phyloP scores from a whole-genome alignment of 2,888 invertebrate species.

The Helobdella robusta region DNA sequence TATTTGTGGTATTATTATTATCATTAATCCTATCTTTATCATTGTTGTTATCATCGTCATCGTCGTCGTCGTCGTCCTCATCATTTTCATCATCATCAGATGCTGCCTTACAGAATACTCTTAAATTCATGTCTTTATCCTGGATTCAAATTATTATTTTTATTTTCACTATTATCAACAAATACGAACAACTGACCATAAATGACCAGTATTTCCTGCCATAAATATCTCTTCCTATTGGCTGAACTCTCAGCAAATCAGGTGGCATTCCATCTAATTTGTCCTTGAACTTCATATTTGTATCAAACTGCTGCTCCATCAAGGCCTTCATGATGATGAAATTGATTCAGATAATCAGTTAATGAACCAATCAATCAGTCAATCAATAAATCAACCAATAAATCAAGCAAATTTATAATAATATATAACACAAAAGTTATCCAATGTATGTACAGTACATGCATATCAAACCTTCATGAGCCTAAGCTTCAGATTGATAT shows the following conservation, averaged over 20 bases:
- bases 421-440: not conserved
- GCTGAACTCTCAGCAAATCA: slow-evolving; percentile 71
- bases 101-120: not conserved
- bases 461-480: slow-evolving; percentile 28
- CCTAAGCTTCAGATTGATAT: slow-evolving; percentile 74
- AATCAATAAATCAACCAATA: not conserved
- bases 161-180: not conserved
- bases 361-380: not conserved
- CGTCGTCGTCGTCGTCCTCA: too few species aligned
- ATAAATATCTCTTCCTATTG: slow-evolving; percentile 78
- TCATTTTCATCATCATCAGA: not conserved
- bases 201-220: slow-evolving; percentile 91
- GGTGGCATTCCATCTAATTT: slow-evolving; percentile 58
- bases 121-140: slow-evolving; percentile 15
- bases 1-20: too few species aligned
- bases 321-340: slow-evolving; percentile 59
- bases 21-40: too few species aligned
- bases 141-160: not conserved
- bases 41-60: too few species aligned
- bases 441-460: not conserved
- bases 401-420: not conserved
- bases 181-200: slow-evolving; percentile 38
- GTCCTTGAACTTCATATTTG: slow-evolving; percentile 81
- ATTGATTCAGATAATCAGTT: not conserved
- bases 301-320: slow-evolving; percentile 86